Evolutionary conservation across 2,888 invertebrate genomes (phyloP), one percentile per base, ranked within the genome.

Genomic region (Coelinius sp.): DNA sequence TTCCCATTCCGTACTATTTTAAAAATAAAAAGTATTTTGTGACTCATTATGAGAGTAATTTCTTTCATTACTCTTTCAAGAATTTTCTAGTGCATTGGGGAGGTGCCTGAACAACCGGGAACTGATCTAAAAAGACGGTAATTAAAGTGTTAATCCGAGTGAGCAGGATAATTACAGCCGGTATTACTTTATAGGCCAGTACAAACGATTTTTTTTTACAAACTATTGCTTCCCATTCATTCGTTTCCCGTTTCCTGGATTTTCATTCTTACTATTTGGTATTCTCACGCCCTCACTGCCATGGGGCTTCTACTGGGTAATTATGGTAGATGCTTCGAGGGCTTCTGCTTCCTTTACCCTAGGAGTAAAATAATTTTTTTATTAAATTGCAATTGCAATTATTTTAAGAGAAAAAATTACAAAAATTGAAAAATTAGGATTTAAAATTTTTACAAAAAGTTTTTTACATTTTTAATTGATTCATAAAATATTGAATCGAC

Each of bases 161-260:
- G 31, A 35, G 31, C 59, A 59, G 27, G 22, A 27, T 22, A 66
- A 67, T 67, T 52, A 27, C 53, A 35, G n/a, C 27, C 27, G 27
- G 27, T 27, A 25, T 56, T 27, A 59, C 17, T 59, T 59, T 59
- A 27, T 59, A 35, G 59, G 59, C 31, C 59, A 59, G 35, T 25
- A 27, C 56, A 56, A 20, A 59, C 35, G 59, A 53, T 20, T 20
- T 67, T 67, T 52, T 52, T 53, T 67, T 52, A 22, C 41, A 24
- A 41, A 41, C 24, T 63, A 38, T 63, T 41, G n/a, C 63, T 63
- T 68, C 25, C 25, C 56, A 68, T 56, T 59, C 56, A 68, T 59
- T 24, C 44, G 38, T 59, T 59, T 59, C 41, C 59, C 59, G 44
- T 68, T 59, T 68, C 68, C 68, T 68, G 68, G 53, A 14, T 56